Conservation (phyloP, 2,888 invertebrate genomes). For the Zelleria hepariella region DNA sequence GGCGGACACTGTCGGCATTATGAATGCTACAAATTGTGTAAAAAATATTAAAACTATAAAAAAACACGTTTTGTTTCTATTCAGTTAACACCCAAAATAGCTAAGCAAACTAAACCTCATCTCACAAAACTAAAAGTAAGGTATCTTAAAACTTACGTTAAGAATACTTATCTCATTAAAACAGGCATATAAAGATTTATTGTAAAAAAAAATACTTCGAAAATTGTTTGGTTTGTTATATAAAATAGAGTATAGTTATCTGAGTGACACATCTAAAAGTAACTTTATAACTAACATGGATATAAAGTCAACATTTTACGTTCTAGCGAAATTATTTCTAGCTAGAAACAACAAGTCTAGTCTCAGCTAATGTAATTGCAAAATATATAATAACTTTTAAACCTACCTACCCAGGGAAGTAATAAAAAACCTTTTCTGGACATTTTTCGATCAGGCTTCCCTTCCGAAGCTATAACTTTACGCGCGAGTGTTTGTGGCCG, state of each 20-base stretch:
- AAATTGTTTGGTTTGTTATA: too few species aligned
- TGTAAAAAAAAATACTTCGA: too few species aligned
- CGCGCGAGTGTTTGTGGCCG: not conserved
- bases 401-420: not conserved
- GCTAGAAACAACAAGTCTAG: not conserved
- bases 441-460: not conserved
- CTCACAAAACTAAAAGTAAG: too few species aligned
- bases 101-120: too few species aligned
- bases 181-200: too few species aligned
- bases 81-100: slow-evolving; percentile 12
- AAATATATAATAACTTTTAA: not conserved
- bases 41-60: slow-evolving; percentile 73
- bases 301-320: too few species aligned
- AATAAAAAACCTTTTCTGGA: not conserved
- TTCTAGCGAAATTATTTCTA: too few species aligned
- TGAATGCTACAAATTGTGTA: slow-evolving; percentile 74
- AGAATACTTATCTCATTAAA: too few species aligned
- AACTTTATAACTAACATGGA: too few species aligned
- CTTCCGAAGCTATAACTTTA: not conserved
- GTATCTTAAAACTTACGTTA: too few species aligned
- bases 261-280: too few species aligned
- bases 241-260: too few species aligned
- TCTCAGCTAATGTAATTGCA: not conserved
- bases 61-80: slow-evolving; percentile 53
- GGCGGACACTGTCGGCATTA: slow-evolving; percentile 59